Percentiles rank a stretch among this genome's conserved stretches.
Conservation (phyloP, 2,113 vertebrate species). For the Rallus limicola region DNA sequence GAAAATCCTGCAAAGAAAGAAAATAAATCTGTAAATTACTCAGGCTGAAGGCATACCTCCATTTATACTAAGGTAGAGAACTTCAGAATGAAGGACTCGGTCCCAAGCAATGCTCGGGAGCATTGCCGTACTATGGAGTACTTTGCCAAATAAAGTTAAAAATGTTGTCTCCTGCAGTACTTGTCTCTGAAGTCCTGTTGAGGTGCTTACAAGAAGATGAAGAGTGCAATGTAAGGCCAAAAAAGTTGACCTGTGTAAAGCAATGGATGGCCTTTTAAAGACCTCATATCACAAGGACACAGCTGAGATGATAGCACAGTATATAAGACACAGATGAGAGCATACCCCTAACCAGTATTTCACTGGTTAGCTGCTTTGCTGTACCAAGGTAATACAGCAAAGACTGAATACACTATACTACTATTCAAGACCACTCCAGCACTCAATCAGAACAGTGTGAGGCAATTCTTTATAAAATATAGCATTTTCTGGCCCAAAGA, state of each 20-base stretch:
- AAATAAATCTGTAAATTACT: not conserved
- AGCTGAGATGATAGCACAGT: not conserved
- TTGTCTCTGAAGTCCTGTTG: not conserved
- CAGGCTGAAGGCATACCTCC: not conserved
- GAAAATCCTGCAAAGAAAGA: not conserved
- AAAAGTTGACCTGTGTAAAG: not conserved
- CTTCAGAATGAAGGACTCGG: not conserved
- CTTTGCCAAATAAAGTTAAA: not conserved
- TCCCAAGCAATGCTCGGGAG: not conserved
- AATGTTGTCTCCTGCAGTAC: not conserved
- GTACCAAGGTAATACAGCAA: not conserved
- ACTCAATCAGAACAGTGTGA: constrained; percentile 4
- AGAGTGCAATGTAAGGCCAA: not conserved
- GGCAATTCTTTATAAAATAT: constrained; percentile 17
- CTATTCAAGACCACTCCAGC: constrained; percentile 51
- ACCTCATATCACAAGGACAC: not conserved
- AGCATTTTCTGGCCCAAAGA: not conserved
- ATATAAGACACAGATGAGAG: not conserved
- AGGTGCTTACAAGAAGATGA: not conserved
- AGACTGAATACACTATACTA: constrained; percentile 39
- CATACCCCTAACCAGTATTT: not conserved
- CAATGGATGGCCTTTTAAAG: constrained; percentile 6
- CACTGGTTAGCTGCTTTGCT: not conserved
- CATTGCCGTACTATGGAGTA: not conserved
- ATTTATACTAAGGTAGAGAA: constrained; percentile 13